Conservation (phyloP, 2,888 invertebrate genomes). For the Himalopsyche anomala region DNA sequence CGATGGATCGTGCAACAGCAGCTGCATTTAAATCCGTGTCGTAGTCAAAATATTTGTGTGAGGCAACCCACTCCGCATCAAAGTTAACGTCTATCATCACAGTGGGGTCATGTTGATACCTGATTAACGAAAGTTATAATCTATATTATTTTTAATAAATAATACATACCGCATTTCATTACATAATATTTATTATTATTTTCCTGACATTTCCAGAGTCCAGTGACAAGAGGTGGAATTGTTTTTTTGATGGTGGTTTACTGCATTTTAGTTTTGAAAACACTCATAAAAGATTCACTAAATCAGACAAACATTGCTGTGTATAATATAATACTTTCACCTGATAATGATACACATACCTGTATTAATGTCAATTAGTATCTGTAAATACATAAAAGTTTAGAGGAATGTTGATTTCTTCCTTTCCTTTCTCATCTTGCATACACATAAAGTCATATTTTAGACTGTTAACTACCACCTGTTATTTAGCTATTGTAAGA, state of each 20-base stretch:
- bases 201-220: too few species aligned
- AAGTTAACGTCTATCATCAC: constrained; percentile 78
- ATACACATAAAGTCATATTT: too few species aligned
- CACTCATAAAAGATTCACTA: neutral
- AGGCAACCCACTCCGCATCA: constrained; percentile 80
- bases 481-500: too few species aligned
- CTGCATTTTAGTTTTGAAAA: neutral
- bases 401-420: too few species aligned
- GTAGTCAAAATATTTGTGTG: constrained; percentile 82
- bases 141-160: neutral
- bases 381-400: too few species aligned
- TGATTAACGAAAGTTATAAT: constrained; percentile 66
- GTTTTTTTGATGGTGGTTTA: neutral
- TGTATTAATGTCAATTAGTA: too few species aligned
- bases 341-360: too few species aligned
- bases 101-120: constrained; percentile 74
- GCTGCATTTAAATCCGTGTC: constrained; percentile 83
- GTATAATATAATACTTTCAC: too few species aligned
- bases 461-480: too few species aligned
- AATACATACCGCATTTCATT: neutral
- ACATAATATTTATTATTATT: too few species aligned
- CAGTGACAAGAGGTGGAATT: too few species aligned
- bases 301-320: neutral
- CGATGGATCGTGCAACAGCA: constrained; percentile 83
- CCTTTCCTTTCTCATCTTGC: too few species aligned